Conservation (phyloP, 2,888 invertebrate species). For the Lycocerus yunnanus region DNA sequence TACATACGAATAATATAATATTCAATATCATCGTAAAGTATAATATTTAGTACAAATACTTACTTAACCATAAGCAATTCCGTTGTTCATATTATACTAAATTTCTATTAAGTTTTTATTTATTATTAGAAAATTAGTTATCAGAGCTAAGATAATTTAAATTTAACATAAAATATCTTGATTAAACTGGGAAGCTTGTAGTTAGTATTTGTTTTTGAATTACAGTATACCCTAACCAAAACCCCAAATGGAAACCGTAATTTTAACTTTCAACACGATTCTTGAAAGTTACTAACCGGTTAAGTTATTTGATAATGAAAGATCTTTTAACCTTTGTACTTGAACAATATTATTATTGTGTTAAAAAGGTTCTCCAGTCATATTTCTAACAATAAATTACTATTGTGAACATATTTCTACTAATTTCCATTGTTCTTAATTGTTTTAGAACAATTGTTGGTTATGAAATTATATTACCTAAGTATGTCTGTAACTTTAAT, state of each 20-base stretch:
- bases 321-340: slow-evolving; percentile 2
- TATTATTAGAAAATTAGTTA: neutral
- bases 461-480: neutral
- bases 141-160: neutral
- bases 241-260: slow-evolving; percentile 9
- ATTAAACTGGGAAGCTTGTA: slow-evolving; percentile 8
- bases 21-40: neutral
- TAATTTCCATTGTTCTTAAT: neutral
- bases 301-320: slow-evolving; percentile 4
- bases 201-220: slow-evolving; percentile 14
- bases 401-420: neutral
- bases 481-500: neutral
- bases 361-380: neutral
- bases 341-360: neutral
- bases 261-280: slow-evolving; percentile 1
- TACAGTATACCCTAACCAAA: slow-evolving; percentile 10
- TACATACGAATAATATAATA: too few relatives aligned
- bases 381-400: neutral
- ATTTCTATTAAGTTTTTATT: neutral
- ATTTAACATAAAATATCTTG: slow-evolving; percentile 1
- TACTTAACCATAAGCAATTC: neutral
- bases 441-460: neutral
- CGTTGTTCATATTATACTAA: neutral
- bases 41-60: neutral
- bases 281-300: slow-evolving; percentile 1